Evolutionary conservation across 2,113 vertebrate species (phyloP), one percentile per base, ranked within the genome.

Genomic region (Hemichromis elongatus): DNA sequence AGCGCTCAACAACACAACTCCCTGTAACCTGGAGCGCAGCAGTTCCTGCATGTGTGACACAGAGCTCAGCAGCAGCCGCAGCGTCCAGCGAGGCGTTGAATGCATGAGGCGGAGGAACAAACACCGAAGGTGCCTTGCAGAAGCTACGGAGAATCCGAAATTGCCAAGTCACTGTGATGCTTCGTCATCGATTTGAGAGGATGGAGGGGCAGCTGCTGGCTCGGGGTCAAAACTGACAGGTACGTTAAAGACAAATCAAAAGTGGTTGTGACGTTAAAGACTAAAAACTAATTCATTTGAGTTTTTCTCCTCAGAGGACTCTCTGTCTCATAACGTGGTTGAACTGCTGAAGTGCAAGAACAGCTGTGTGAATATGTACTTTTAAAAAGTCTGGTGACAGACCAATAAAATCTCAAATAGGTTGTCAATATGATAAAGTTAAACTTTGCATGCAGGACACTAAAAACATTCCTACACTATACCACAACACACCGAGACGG

Each of bases 81-180:
- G 68, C 1, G 1, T 24, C 42, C 68, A 30, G 45, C 1, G 7
- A 54, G 63, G 61, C 0, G n/a, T 21, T 47, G 81, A 50, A 45
- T 26, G 33, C 77, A 50, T 45, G 78, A 90, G 53, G 68, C 9
- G 11, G 70, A 45, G 28, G n/a, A 54, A 80, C n/a, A 18, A 7
- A 59, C 42, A 47, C 3, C 3, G 33, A 79, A 10, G 85, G 85
- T 83, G 85, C 35, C 57, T 33, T 1, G 52, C 53, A 28, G 33
- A 80, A 16, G 30, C 50, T 55, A 53, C 52, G n/a, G 59, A 89
- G 77, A 84, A 77, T 63, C 45, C 3, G 9, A 92, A 94, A 93
- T 26, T 89, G 93, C 93, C 53, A 83, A 88, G 89, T 94, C 93
- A 94, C 54, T 82, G 91, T 91, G 90, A 91, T 92, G 91, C 80